These are phyloP conservation scores for Brachionus angularis DNA, from an alignment of 1,140 invertebrate genomes.

Conservation along the genomic window DNA sequence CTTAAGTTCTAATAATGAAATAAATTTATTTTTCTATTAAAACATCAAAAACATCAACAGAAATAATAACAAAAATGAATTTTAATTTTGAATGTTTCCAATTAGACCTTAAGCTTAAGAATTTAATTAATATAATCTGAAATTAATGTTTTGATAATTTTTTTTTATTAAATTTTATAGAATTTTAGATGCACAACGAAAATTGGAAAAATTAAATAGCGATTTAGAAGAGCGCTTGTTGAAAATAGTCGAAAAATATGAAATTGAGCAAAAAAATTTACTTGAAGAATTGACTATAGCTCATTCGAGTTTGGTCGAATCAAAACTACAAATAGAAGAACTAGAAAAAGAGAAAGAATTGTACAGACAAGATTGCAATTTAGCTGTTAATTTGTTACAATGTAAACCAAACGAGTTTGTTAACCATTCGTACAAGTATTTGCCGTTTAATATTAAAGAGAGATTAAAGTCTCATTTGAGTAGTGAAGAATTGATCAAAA, in stretches of 20 bases:
- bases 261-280: conserved; percentile 79
- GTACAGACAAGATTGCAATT: conserved; percentile 86
- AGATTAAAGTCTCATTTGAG: conserved; percentile 65
- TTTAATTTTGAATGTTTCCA: too few species aligned
- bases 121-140: too few species aligned
- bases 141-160: too few species aligned
- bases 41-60: too few species aligned
- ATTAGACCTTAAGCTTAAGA: too few species aligned
- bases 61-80: too few species aligned
- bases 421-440: conserved; percentile 69
- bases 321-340: conserved; percentile 76
- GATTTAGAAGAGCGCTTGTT: conserved; percentile 87
- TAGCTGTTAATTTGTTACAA: conserved; percentile 86
- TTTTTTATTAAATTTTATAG: too few species aligned
- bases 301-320: conserved; percentile 79
- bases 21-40: too few species aligned
- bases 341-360: conserved; percentile 89
- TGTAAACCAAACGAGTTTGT: conserved; percentile 92
- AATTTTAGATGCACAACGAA: conserved; percentile 48
- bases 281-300: conserved; percentile 79
- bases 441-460: conserved; percentile 81
- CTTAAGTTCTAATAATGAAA: too few species aligned
- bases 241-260: conserved; percentile 75
- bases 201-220: conserved; percentile 89
- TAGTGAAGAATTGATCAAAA: conserved; percentile 54